Evolutionary conservation across 2,113 vertebrate genomes (phyloP).

Genomic region (Urocitellus parryii): DNA sequence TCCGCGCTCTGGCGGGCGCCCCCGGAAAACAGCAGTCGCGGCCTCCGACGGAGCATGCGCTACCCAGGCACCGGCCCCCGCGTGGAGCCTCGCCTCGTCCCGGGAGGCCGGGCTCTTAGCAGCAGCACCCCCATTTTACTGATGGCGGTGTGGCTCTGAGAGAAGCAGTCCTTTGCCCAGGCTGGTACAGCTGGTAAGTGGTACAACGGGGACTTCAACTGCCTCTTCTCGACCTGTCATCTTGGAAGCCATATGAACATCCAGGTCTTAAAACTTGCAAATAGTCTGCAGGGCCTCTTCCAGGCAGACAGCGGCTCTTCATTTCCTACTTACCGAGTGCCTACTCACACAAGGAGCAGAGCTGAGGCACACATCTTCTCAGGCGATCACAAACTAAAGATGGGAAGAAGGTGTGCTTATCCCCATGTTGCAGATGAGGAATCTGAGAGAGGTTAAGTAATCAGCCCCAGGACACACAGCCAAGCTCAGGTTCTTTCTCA

Average conservation of each 20-base stretch:
- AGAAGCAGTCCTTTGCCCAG: rapidly evolving
- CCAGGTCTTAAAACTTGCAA: not conserved
- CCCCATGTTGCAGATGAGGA: not conserved
- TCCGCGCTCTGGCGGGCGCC: rapidly evolving
- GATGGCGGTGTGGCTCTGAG: not conserved
- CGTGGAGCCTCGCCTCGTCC: too few species aligned
- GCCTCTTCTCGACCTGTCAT: not conserved
- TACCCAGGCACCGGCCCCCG: rapidly evolving
- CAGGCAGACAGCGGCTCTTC: not conserved
- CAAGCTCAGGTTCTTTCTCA: not conserved
- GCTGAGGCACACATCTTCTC: not conserved
- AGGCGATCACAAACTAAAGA: rapidly evolving
- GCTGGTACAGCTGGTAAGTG: too few species aligned
- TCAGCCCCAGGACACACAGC: not conserved
- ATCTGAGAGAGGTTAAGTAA: not conserved
- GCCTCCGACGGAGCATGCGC: rapidly evolving
- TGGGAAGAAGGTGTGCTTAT: not conserved
- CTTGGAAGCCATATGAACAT: not conserved
- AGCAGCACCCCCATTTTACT: not conserved
- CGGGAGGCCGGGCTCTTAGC: too few species aligned
- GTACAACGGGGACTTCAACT: not conserved
- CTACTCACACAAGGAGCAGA: not conserved
- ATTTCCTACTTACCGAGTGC: not conserved
- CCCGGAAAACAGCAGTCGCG: rapidly evolving
- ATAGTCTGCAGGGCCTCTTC: not conserved